Base-by-base conservation (phyloP, 2,888 invertebrate genomes). In the Drosophila atripex region DNA sequence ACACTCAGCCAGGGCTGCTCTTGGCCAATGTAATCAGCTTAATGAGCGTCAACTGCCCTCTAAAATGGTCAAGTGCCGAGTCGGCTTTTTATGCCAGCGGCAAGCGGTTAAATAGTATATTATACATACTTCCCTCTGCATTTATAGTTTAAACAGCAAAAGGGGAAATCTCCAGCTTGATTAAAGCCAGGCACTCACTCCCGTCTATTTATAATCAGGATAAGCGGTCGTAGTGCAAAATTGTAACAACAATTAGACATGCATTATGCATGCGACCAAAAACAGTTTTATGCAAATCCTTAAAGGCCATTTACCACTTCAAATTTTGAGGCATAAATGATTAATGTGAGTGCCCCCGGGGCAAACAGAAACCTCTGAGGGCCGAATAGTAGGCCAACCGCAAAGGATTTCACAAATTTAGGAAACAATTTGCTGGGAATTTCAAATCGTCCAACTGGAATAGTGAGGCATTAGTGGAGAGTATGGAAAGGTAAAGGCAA, bases 231-330 rank as follows among this genome's bases (percentile, higher is more conserved):
- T 6, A n/a, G 11, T 41, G 30, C 6, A 55, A 50, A 43, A 47
- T 50, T 41, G 52, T 54, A 38, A n/a, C n/a, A 75, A 52, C 55
- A 52, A 52, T 51, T 57, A 47, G 54, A 49, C 50, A 75, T 80
- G 64, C 78, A 84, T 80, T 63, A 80, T 85, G 82, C 73, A 77
- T 73, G 73, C 41, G 39, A 7, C 8, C 45, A 57, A 54, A 57
- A 51, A 50, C 60, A 47, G 59, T 50, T 68, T 71, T 73, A 80
- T 87, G 88, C 82, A 87, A 87, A 87, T 87, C 73, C 54, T 61
- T 70, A 65, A 75, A 86, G 71, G 75, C 66, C 63, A 73, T 80
- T 86, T 87, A 75, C 82, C 82, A 80, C 82, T 78, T 70, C 32
- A 71, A 78, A 59, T 63, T 72, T 35, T 30, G 46, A 21, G 30